These are phyloP conservation scores for Falco berigora DNA, from an alignment of 2,797 vertebrate genomes.

Conservation along the genomic window DNA sequence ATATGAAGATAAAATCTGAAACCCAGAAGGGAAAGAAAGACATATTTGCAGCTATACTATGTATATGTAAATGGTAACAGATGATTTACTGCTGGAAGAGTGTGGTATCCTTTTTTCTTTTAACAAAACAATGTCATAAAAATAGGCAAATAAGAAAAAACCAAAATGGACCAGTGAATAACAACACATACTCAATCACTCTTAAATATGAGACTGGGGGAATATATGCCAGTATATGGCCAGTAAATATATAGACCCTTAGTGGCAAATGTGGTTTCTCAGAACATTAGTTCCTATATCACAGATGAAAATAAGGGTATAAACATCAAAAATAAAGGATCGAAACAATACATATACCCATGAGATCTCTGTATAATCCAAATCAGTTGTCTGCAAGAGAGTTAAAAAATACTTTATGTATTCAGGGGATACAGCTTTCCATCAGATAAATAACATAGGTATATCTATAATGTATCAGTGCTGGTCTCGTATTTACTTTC, in stretches of 20 bases:
- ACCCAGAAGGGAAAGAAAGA: background rate
- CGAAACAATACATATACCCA: background rate
- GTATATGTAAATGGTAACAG: slow-evolving; percentile 21
- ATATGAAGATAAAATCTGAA: slow-evolving; percentile 19
- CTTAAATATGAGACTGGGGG: slow-evolving; percentile 5
- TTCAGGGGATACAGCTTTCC: background rate
- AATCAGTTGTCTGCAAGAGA: background rate
- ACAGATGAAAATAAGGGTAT: slow-evolving; percentile 38
- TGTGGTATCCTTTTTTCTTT: background rate
- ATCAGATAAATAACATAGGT: slow-evolving; percentile 11
- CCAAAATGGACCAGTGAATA: slow-evolving; percentile 24
- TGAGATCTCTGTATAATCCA: background rate
- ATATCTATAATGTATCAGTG: background rate
- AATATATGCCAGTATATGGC: slow-evolving; percentile 5
- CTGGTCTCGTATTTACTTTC: background rate
- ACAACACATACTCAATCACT: slow-evolving; percentile 3
- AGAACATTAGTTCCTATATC: slow-evolving; percentile 37
- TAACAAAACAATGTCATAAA: slow-evolving; percentile 35
- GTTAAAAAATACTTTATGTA: background rate
- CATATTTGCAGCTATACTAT: background rate
- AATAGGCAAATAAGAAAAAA: background rate
- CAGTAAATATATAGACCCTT: slow-evolving; percentile 40
- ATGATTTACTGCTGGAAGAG: slow-evolving; percentile 6
- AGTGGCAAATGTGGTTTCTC: slow-evolving; percentile 30
- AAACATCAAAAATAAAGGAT: slow-evolving; percentile 44